Evolutionary conservation across 2,888 invertebrate species (phyloP), one percentile per base, ranked within the genome.

Genomic region (Yponomeuta plumbellus): DNA sequence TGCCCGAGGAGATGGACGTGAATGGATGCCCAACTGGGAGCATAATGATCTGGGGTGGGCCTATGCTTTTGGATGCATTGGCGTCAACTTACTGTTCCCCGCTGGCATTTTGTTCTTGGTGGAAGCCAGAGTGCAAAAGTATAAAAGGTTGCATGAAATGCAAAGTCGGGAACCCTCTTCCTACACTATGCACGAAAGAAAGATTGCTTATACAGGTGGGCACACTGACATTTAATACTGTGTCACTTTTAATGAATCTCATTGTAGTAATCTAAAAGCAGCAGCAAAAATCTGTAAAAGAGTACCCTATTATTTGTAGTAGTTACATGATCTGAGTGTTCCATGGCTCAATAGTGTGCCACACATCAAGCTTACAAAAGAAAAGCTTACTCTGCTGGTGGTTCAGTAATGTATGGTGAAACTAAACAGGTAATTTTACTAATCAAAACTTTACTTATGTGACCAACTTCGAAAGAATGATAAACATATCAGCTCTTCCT

Each of bases 21-120:
- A 97, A 77, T 97, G 98, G 96, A 97, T 99, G 97, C 98, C 98
- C 0, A 94, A 97, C 76, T 97, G 98, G 96, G 97, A 98, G 76
- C 96, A 98, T 81, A 99, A 99, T 86, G 96, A 97, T 80, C 93
- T 98, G 66, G 96, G 98, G 13, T 99, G 98, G 97, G 97, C 98
- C 0, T 99, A 94, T 86, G 98, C 97, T 0, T 88, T 98, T 52
- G 97, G 94, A 21, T 96, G 95, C 1, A 86, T 97, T 61, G 97
- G 97, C 1, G 95, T 96, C 0, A 90, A 97, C 39, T 83, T 94
- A 61, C 88, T 97, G 2, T 92, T 96, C 69, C 94, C 96, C 1
- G 94, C 95, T 11, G 97, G 97, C 11, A 92, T 95, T 64, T 86
- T 98, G 8, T 98, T 96, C 79, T 88, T 97, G 70, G 93, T 97